Evolutionary conservation across 2,797 vertebrate genomes (phyloP), one percentile per base, ranked within the genome.

Genomic region (Crocidura indochinensis): DNA sequence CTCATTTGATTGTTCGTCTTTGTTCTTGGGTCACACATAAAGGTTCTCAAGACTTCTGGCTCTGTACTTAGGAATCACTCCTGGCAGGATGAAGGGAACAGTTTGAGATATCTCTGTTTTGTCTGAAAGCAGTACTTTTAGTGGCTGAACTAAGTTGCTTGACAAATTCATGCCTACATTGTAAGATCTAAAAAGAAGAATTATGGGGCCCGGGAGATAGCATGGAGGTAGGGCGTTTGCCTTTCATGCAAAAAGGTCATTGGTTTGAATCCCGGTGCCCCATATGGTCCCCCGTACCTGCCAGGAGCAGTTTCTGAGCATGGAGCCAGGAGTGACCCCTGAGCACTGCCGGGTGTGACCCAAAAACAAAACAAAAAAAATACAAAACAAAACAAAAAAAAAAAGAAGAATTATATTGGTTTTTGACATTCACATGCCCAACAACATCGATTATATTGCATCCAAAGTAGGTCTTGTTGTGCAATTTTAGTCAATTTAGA

Each of bases 401-500:
- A 93, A 77, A 94, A 92, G 0, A 20, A 75, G 62, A 82, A 7
- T 84, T 15, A 10, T 87, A 90, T 10, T 84, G 89, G 90, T 78
- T 24, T 87, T 87, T 80, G 65, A 88, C 91, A n/a, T 15, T 2
- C 27, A 27, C 7, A 27, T 80, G 26, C 12, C 46, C 81, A 31
- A 79, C 82, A 91, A 19, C 65, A 20, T 17, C 93, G 51, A 95
- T 72, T 60, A 60, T 84, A 69, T 62, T 83, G 24, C 14, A 91
- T 87, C 38, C 15, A 91, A 93, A 95, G 3, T 62, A 31, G 90
- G 84, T 92, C 93, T 14, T 82, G 10, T 75, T 84, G 14, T 44
- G 15, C 46, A 69, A 77, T 11, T 95, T 93, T 83, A 91, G 93
- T 84, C 15, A 1, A 91, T 78, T 94, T 76, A 27, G 10, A 93